These are phyloP conservation scores for Rhinichthys osculus DNA, from an alignment of 2,797 vertebrate genomes.

Conservation along the genomic window DNA sequence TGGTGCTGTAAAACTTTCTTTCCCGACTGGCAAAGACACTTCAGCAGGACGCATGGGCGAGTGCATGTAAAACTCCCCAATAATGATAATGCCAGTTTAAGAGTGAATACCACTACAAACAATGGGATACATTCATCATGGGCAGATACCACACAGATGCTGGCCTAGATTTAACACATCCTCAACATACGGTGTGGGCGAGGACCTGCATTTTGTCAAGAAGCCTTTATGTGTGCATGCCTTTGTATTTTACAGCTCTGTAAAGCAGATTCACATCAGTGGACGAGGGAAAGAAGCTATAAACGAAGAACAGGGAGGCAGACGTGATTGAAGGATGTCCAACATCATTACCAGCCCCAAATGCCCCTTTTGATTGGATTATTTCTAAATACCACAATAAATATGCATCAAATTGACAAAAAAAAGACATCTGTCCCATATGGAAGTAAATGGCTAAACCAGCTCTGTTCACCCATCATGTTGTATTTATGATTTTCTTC, in stretches of 20 bases:
- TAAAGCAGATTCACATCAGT: constrained; percentile 47
- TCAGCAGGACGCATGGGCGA: constrained; percentile 6
- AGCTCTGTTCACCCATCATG: neutral
- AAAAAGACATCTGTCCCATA: neutral
- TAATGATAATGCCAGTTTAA: constrained; percentile 32
- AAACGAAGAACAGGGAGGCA: constrained; percentile 4
- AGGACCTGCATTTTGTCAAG: constrained; percentile 27
- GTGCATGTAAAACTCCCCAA: constrained; percentile 5
- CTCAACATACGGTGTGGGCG: constrained; percentile 17
- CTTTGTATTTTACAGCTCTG: constrained; percentile 47
- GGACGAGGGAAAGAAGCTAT: constrained; percentile 13
- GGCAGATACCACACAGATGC: constrained; percentile 54
- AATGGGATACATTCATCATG: constrained; percentile 41
- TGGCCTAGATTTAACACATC: constrained; percentile 40
- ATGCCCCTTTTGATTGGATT: neutral
- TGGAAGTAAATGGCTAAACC: neutral
- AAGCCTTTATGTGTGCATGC: constrained; percentile 22
- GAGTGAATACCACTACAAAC: constrained; percentile 35
- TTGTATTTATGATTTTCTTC: neutral
- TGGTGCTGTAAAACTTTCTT: constrained; percentile 32
- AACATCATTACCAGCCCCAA: constrained; percentile 8
- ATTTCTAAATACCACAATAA: constrained; percentile 28
- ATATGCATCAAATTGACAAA: neutral
- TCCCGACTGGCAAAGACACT: constrained; percentile 7
- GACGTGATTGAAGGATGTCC: constrained; percentile 17